A percentile compares a stretch with the other conserved stretches of the same genome.
These are phyloP conservation scores for Myanophis thanlyinensis DNA, from an alignment of 2,113 vertebrate species.

Conservation along the genomic window DNA sequence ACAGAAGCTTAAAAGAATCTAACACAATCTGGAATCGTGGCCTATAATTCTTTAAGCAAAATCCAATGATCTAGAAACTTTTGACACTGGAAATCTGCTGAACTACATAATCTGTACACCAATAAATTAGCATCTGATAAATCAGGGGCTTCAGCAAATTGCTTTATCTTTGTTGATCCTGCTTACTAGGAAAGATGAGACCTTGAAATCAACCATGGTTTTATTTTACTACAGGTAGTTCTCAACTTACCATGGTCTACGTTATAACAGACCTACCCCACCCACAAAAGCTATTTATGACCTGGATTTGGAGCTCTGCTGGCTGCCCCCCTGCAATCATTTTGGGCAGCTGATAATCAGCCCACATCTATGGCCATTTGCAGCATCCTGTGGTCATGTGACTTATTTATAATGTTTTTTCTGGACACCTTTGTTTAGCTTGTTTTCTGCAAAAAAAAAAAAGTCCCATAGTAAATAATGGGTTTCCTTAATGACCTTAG, in stretches of 20 bases:
- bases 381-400: neutral
- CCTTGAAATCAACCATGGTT: neutral
- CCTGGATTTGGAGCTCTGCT: neutral
- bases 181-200: neutral
- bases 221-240: neutral
- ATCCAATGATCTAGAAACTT: neutral
- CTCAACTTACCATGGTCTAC: neutral
- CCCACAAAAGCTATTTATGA: neutral
- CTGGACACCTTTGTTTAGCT: neutral
- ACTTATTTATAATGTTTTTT: neutral
- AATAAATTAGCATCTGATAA: neutral
- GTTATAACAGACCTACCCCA: neutral
- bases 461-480: too few relatives aligned
- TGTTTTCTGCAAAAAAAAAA: neutral
- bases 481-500: neutral
- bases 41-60: neutral
- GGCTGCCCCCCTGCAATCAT: too few relatives aligned
- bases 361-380: neutral
- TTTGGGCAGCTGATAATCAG: too few relatives aligned
- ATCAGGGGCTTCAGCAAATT: neutral
- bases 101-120: neutral
- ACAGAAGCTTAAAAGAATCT: neutral
- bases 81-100: neutral
- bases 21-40: neutral
- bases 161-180: neutral